A percentile compares a stretch with the other conserved stretches of the same genome.
These are phyloP conservation scores for Zaprionus ghesquierei DNA, from an alignment of 1,140 invertebrate species.

Conservation along the genomic window DNA sequence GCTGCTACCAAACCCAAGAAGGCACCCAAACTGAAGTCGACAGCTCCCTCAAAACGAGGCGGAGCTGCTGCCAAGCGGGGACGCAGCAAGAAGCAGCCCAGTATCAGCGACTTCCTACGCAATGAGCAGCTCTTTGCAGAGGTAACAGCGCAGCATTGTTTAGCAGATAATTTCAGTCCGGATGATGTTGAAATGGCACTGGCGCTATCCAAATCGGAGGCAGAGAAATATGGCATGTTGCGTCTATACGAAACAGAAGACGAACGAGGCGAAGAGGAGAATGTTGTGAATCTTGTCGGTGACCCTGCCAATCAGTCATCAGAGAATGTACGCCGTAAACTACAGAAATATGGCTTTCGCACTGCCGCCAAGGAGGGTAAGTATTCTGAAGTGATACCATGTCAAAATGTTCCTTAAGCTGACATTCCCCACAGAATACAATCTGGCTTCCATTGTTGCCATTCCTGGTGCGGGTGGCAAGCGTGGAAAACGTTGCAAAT, in stretches of 20 bases:
- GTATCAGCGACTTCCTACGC: slow-evolving; percentile 70
- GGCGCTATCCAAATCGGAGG: slow-evolving; percentile 74
- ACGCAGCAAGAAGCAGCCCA: slow-evolving; percentile 49
- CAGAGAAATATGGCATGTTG: slow-evolving; percentile 46
- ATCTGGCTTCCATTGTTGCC: slow-evolving; percentile 27
- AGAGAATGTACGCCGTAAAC: slow-evolving; percentile 53
- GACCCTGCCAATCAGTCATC: slow-evolving; percentile 4
- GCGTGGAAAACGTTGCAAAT: slow-evolving; percentile 49
- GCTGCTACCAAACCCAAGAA: slow-evolving; percentile 58
- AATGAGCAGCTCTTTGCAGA: slow-evolving; percentile 74
- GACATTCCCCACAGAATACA: slow-evolving; percentile 54
- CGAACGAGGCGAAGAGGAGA: slow-evolving; percentile 21
- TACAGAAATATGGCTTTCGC: slow-evolving; percentile 72
- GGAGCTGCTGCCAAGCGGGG: not conserved
- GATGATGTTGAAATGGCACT: slow-evolving; percentile 78
- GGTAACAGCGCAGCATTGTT: slow-evolving; percentile 72
- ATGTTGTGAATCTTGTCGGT: slow-evolving; percentile 46
- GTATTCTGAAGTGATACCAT: not conserved
- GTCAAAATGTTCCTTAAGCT: not conserved
- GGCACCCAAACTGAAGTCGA: slow-evolving; percentile 57
- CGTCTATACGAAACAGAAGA: slow-evolving; percentile 20
- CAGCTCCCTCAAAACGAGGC: not conserved
- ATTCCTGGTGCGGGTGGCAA: slow-evolving; percentile 20
- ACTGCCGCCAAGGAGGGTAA: slow-evolving; percentile 61
- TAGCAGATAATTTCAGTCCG: slow-evolving; percentile 70